Evolutionary conservation across 2,888 invertebrate species (phyloP), one percentile per base, ranked within the genome.

Genomic region (Ophion ellenae): DNA sequence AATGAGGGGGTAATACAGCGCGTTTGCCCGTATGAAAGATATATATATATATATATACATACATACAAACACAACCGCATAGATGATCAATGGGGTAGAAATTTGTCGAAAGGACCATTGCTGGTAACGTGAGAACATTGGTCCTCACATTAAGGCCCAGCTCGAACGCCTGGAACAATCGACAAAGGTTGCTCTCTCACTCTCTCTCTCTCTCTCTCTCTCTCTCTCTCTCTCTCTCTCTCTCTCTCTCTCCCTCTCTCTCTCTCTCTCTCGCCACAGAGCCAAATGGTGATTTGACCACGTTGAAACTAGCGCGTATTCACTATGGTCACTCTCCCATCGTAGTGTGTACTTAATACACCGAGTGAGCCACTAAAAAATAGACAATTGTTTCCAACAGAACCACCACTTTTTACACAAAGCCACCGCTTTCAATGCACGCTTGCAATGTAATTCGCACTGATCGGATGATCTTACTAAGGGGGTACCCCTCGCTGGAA

Each of bases 1-100:
- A 87, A 87, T 87, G 84, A 80, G 85, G 63, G 81, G 77, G 80
- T 83, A 85, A 87, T 87, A 80, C 70, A 86, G 77, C 77, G 73
- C 80, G 83, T 86, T 84, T 84, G 82, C 74, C 73, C 77, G 77
- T 73, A 73, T 57, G 73, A 69, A 81, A 70, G 75, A 2, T 17
- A 53, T 14, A 40, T 40, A 2, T 17, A 53, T 14, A 53, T 5
- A 14, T 17, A 14, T 17, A 53, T 4, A 5, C 14, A 14, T 4
- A 40, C 5, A 40, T 0, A 32, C 32, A 32, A 32, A 32, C 32
- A 53, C 53, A 53, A 53, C 14, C 17, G 14, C 53, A 4, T 17
- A 17, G 5, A 53, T 17, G 14, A 14, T 53, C 32, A 24, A 66
- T 20, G 11, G 59, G 40, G 71, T 20, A 66, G 74, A 82, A 61